Evolutionary conservation across 1,140 invertebrate species (phyloP), one percentile per base, ranked within the genome.

Genomic region (Pollicipes pollicipes): DNA sequence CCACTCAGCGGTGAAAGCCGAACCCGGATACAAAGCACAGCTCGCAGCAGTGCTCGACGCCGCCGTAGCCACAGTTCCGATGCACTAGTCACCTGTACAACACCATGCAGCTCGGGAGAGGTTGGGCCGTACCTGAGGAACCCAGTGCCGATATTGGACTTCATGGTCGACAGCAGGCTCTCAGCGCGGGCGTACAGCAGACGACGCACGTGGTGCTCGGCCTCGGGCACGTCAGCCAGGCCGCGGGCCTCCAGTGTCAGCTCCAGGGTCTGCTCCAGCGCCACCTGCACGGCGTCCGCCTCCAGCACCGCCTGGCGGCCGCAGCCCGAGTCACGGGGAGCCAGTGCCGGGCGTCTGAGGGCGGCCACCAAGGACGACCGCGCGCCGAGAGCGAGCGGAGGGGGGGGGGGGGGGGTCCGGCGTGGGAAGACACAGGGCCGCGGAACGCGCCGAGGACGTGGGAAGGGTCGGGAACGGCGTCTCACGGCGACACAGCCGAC

Each of bases 1-100:
- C 45, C 37, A 76, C 45, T 73, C 70, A 70, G 77, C 67, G 30
- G 77, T 77, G 37, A 77, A 78, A 73, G 77, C 77, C 29, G 69
- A 28, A 63, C 68, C 70, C 28, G 16, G 63, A 10, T 3, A 16
- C 68, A 35, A 35, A 35, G n/a, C n/a, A n/a, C n/a, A n/a, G n/a
- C n/a, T n/a, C n/a, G n/a, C n/a, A n/a, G n/a, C n/a, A n/a, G n/a
- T n/a, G n/a, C n/a, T n/a, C n/a, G n/a, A n/a, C n/a, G n/a, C n/a
- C n/a, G n/a, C n/a, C n/a, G n/a, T n/a, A n/a, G n/a, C n/a, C n/a
- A 35, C 17, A 35, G 35, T 35, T 35, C 6, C 6, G 6, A 17
- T 8, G 6, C 35, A 35, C 35, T 35, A 6, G 6, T 35, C n/a
- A 35, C 35, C 35, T 35, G 35, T 8, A 17, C 17, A 35, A 17